phyloP scores from a whole-genome alignment of 23 tunicate genomes.

The Ascidia mentula region DNA sequence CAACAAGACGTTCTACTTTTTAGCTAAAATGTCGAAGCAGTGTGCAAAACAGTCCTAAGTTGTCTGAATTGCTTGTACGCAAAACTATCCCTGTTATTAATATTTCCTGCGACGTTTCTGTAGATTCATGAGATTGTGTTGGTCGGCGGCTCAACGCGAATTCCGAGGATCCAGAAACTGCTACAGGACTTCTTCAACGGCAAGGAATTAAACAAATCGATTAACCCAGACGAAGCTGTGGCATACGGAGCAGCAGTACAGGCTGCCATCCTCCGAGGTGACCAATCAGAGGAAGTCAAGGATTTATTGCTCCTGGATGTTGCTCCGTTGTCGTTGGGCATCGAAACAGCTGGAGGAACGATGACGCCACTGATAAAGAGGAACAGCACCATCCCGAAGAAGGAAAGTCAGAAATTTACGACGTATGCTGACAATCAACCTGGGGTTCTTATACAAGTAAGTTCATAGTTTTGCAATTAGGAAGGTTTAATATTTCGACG shows the following conservation, averaged over 20 bases:
- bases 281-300: constrained; percentile 86
- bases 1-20: no score
- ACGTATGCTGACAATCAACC: constrained; percentile 99
- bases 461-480: neutral
- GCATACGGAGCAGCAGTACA: constrained; percentile 98
- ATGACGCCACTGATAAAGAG: constrained; percentile 97
- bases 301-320: constrained; percentile 98
- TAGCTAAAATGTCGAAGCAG: no score
- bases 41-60: no score
- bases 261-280: constrained; percentile 96
- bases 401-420: constrained; percentile 88
- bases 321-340: constrained; percentile 95
- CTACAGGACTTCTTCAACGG: constrained; percentile 88
- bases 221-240: constrained; percentile 97
- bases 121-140: constrained; percentile 88
- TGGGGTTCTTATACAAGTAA: constrained; percentile 94
- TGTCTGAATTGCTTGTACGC: no score
- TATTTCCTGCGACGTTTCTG: neutral
- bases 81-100: no score
- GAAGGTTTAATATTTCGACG: neutral
- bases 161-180: constrained; percentile 89
- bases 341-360: constrained; percentile 99
- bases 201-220: constrained; percentile 91
- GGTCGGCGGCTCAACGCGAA: constrained; percentile 96
- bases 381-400: constrained; percentile 98